Base-by-base conservation (phyloP, 2,113 vertebrate genomes). In the Embiotoca jacksoni region DNA sequence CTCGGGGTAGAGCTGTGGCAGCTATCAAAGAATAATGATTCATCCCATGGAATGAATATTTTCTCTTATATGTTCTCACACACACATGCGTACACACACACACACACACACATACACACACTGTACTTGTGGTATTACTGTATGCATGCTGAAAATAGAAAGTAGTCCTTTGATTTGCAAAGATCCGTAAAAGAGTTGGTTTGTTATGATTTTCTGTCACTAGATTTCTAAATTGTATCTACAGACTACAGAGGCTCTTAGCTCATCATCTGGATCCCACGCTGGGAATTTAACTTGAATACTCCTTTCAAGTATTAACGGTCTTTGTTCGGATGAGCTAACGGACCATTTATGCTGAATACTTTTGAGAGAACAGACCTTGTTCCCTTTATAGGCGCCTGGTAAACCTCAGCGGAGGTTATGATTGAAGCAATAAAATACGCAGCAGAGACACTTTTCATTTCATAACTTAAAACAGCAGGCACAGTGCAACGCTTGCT, bases 1-100 rank as follows among this genome's bases (percentile, higher is more conserved):
- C 64, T 39, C 50, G 13, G 71, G 81, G 53, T 35, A 72, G 8
- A 75, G 39, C 68, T 81, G 66, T 68, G 44, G 77, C 71, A 68
- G 50, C 67, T 60, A 81, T 79, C 57, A 67, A 58, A 77, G 69
- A 64, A 85, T 69, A 83, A 83, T 78, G 75, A 85, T 62, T 82
- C 84, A 81, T 37, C 54, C 16, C 79, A 52, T 64, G 66, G 33
- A 72, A 74, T 66, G 23, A 1, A 39, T 44, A 16, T 69, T 47
- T 65, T 15, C 46, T 68, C 3, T 61, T 75, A 75, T 71, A 74
- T 74, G 9, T 55, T 55, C 5, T 67, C 13, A 60, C 11, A 66
- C 15, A 58, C 55, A 72, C 69, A 64, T 16, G 49, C 53, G 33
- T 16, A 67, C 46, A 1, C 59, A 61, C 32, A 35, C 31, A 68